Evolutionary conservation across 2,888 invertebrate species (phyloP).

Genomic region (Kryphioiulus occultus): DNA sequence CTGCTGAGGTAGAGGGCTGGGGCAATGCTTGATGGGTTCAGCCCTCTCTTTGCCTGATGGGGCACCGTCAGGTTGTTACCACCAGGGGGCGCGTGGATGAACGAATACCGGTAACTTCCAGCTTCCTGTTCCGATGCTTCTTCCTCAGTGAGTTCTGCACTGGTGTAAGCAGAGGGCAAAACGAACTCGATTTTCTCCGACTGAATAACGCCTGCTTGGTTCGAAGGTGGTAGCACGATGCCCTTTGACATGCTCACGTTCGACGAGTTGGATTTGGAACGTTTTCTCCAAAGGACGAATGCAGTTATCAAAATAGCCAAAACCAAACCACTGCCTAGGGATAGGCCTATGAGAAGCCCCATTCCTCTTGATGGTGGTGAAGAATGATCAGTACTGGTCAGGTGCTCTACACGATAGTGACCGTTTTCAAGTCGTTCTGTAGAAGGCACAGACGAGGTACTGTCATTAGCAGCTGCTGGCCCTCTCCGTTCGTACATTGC

Average conservation of each 20-base stretch:
- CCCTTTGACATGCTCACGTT: constrained; percentile 16
- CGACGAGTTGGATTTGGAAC: background rate
- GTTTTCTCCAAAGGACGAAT: background rate
- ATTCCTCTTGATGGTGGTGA: background rate
- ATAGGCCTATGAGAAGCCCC: background rate
- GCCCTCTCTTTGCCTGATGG: background rate
- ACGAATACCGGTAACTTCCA: constrained; percentile 47
- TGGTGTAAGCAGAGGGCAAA: constrained; percentile 48
- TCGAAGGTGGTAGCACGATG: background rate
- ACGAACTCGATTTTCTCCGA: constrained; percentile 48
- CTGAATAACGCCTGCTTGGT: constrained; percentile 49
- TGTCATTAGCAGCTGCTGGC: constrained; percentile 23
- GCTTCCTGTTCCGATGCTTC: constrained; percentile 49
- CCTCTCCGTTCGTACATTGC: background rate
- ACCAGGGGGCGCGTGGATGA: constrained; percentile 13
- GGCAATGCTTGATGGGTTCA: constrained; percentile 42
- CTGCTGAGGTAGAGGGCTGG: constrained; percentile 48
- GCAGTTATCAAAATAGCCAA: background rate
- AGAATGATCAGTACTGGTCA: background rate
- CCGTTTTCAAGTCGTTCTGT: background rate
- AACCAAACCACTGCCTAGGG: background rate
- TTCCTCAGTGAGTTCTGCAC: constrained; percentile 43
- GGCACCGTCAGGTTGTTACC: constrained; percentile 42
- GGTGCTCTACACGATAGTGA: background rate
- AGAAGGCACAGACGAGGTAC: background rate